Evolutionary conservation across 2,113 vertebrate genomes (phyloP).

Genomic region (Naja naja): DNA sequence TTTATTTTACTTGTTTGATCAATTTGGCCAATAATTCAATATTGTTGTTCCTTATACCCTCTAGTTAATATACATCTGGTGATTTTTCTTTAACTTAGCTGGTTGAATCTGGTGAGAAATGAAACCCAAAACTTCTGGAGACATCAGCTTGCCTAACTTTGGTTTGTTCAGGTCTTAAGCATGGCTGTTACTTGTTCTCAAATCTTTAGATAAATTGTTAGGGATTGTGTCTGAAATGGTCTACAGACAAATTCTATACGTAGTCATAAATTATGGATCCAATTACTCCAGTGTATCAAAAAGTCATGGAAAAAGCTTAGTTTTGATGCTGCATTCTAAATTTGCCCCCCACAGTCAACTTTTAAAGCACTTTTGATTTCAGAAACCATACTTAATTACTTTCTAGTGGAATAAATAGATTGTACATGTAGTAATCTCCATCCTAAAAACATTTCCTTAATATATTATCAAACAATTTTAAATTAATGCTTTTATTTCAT

Average conservation of each 20-base stretch:
- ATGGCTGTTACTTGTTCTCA: neutral
- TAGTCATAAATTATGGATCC: neutral
- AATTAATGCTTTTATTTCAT: slow-evolving; percentile 11
- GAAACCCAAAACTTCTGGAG: neutral
- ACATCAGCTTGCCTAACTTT: neutral
- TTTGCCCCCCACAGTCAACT: neutral
- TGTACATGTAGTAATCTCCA: neutral
- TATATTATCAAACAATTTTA: neutral
- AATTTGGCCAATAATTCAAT: neutral
- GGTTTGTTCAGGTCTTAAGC: neutral
- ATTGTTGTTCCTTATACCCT: neutral
- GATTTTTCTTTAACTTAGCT: too few relatives aligned
- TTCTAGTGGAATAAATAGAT: neutral
- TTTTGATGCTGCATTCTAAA: neutral
- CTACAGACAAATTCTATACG: too few relatives aligned
- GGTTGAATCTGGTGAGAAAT: neutral
- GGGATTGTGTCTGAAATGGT: neutral
- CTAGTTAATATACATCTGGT: too few relatives aligned
- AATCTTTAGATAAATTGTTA: neutral
- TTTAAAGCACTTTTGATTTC: neutral
- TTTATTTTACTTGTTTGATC: too few relatives aligned
- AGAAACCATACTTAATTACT: neutral
- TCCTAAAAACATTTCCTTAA: neutral
- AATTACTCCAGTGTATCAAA: neutral
- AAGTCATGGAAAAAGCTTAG: neutral